Evolutionary conservation across 2,888 invertebrate species (phyloP), one percentile per base, ranked within the genome.

Genomic region (Tholera decimalis): DNA sequence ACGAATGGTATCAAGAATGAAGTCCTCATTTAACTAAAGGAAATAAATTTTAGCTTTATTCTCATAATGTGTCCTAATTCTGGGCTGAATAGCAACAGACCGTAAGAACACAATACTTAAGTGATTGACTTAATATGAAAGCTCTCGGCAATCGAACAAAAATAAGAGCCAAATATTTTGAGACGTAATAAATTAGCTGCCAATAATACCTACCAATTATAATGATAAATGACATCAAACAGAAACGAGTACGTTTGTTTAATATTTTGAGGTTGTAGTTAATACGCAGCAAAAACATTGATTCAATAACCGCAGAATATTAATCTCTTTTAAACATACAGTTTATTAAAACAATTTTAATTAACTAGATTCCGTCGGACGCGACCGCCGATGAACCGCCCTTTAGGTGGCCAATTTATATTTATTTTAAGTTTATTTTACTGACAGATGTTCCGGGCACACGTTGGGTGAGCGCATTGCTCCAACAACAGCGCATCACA

Each of bases 271-370:
- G 81, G 80, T 79, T 67, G 65, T 79, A 77, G 77, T 78, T 84
- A 83, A 84, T 82, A 83, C 80, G 75, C 82, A 86, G 78, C 83
- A 87, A 87, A 89, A 91, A 89, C 87, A 90, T 89, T 90, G 88
- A 91, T 91, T 85, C 84, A 84, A 84, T 83, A 86, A 92, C 92
- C 91, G 83, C 92, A 90, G 84, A 88, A 89, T 89, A 91, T 92
- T 92, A 90, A 92, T 89, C 85, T 87, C 82, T 88, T 90, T 88
- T 85, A 87, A 88, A 89, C 86, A 87, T 84, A 87, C 84, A 82
- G 84, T 87, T 90, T 88, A 89, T 92, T 89, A 85, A 89, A 91
- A 89, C 86, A 87, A 89, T 91, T 93, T 92, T 90, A 92, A 93
- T 92, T 90, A 93, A 92, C 86, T 87, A 88, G 84, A 84, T 89